These are phyloP conservation scores for Callipepla californica DNA, from an alignment of 2,113 vertebrate species.

Conservation along the genomic window DNA sequence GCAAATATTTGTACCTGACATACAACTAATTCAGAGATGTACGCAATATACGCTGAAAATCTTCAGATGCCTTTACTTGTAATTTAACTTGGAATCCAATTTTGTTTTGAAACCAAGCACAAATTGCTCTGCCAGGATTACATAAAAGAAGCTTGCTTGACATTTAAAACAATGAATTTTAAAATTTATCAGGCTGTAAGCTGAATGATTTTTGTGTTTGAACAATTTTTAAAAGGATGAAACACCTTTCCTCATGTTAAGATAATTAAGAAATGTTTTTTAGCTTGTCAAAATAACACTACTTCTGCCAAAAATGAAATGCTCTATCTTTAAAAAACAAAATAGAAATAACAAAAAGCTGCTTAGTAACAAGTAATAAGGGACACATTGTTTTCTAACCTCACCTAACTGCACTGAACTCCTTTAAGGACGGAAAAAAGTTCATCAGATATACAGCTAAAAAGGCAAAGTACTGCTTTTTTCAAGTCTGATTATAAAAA, in stretches of 20 bases:
- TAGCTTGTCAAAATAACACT: neutral
- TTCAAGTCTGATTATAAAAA: neutral
- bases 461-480: neutral
- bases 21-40: neutral
- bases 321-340: neutral
- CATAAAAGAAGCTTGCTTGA: neutral
- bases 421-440: neutral
- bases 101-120: neutral
- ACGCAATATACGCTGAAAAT: neutral
- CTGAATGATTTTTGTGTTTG: neutral
- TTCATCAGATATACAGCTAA: neutral
- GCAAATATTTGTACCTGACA: slow-evolving; percentile 3
- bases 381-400: neutral
- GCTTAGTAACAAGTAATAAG: neutral
- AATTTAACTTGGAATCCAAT: neutral
- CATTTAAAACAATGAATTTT: neutral
- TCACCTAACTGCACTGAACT: neutral
- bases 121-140: neutral
- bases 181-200: neutral
- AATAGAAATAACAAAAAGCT: neutral
- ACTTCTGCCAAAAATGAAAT: neutral
- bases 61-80: neutral
- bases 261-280: neutral
- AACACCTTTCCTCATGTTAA: neutral
- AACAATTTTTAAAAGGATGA: neutral